phyloP scores from a whole-genome alignment of 2,888 invertebrate genomes.

The Acanthoscelides obtectus region DNA sequence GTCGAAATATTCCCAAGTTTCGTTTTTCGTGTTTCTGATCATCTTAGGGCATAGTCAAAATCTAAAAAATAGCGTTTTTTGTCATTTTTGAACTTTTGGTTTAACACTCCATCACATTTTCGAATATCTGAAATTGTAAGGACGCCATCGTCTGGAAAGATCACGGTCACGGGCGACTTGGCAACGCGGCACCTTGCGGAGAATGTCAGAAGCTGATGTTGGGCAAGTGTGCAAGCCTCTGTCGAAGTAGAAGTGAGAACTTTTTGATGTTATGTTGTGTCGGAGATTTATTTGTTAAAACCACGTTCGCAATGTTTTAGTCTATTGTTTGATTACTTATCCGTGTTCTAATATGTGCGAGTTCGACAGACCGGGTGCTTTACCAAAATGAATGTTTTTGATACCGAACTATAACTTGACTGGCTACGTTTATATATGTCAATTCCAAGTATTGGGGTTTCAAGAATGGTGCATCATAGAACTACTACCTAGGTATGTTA shows the following conservation, averaged over 20 bases:
- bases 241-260: background rate
- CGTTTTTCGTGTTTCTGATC: no score
- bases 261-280: background rate
- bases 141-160: no score
- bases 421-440: conserved; percentile 17
- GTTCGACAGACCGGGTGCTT: background rate
- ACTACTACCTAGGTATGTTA: conserved; percentile 36
- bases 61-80: no score
- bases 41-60: no score
- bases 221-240: conserved; percentile 5
- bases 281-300: background rate
- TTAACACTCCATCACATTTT: no score
- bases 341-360: background rate
- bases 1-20: no score
- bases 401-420: background rate
- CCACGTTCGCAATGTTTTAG: background rate
- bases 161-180: background rate
- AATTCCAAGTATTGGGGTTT: conserved; percentile 43
- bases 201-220: background rate
- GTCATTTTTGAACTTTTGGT: no score
- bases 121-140: no score
- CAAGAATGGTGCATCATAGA: conserved; percentile 41
- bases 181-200: conserved; percentile 7
- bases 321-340: background rate
- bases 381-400: background rate